Conservation (phyloP, 2,797 vertebrate genomes). For the Benthosema pterotum region DNA sequence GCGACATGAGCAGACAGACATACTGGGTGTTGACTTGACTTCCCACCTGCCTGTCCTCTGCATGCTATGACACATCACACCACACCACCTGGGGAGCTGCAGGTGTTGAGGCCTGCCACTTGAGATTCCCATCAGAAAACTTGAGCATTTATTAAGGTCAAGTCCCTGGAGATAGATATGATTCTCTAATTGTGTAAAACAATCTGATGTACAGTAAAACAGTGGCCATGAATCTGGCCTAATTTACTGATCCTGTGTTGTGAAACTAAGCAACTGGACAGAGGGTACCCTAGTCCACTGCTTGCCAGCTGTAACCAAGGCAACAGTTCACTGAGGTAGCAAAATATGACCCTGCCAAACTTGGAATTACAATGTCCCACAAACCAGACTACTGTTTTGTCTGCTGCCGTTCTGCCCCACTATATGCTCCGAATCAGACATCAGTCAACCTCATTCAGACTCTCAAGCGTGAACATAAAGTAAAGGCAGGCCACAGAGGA, state of each 20-base stretch:
- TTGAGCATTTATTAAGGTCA: not conserved
- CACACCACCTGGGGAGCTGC: constrained; percentile 1
- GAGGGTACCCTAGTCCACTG: not conserved
- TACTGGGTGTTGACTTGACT: constrained; percentile 2
- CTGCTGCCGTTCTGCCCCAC: not conserved
- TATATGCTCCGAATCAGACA: constrained; percentile 2
- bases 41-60: constrained; percentile 8
- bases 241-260: constrained; percentile 7
- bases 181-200: not conserved
- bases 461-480: not conserved
- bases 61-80: constrained; percentile 3
- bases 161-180: not conserved
- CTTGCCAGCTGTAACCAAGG: constrained; percentile 31
- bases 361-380: constrained; percentile 17
- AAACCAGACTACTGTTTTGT: constrained; percentile 11
- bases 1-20: constrained; percentile 3
- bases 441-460: constrained; percentile 13
- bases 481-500: not conserved
- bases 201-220: not conserved
- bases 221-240: not conserved
- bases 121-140: not conserved
- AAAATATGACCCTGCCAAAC: constrained; percentile 26
- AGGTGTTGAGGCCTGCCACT: constrained; percentile 22
- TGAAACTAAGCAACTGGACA: constrained; percentile 13
- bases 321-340: constrained; percentile 11